These are phyloP conservation scores for Psittacara wagleri DNA, from an alignment of 2,113 vertebrate genomes.

Conservation along the genomic window DNA sequence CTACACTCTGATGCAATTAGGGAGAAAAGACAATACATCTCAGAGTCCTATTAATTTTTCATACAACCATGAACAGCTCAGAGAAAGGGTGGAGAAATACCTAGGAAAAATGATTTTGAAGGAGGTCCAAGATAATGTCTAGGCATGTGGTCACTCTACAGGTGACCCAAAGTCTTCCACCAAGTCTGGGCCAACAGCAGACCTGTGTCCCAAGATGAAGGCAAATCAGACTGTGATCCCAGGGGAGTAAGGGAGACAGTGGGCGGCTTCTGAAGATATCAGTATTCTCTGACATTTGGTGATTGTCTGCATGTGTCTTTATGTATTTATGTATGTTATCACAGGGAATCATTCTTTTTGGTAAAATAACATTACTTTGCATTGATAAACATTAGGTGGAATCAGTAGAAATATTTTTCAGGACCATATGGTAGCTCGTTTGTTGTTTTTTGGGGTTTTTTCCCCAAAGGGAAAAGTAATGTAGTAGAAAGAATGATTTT, in stretches of 20 bases:
- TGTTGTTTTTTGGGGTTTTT: neutral
- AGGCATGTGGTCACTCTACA: neutral
- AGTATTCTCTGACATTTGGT: slow-evolving; percentile 17
- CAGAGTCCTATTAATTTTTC: slow-evolving; percentile 33
- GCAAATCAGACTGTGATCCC: neutral
- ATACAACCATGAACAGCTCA: neutral
- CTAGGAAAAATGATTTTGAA: neutral
- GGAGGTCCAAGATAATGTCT: neutral
- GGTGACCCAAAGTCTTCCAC: neutral
- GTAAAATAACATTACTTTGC: slow-evolving; percentile 46
- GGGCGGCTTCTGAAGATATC: slow-evolving; percentile 30
- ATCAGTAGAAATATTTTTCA: slow-evolving; percentile 36
- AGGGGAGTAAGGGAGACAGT: neutral
- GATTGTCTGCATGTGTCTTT: neutral
- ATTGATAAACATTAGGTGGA: slow-evolving; percentile 34
- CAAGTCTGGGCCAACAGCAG: neutral
- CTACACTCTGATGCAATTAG: slow-evolving; percentile 40
- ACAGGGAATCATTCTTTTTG: neutral
- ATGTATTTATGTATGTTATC: slow-evolving; percentile 41
- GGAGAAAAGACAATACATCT: neutral
- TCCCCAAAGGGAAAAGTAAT: neutral
- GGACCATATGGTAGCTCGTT: neutral
- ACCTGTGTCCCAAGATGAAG: neutral
- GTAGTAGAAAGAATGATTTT: neutral
- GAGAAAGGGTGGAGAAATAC: neutral